phyloP scores from a whole-genome alignment of 1,140 invertebrate species.

The Leptestheria dahalacensis region DNA sequence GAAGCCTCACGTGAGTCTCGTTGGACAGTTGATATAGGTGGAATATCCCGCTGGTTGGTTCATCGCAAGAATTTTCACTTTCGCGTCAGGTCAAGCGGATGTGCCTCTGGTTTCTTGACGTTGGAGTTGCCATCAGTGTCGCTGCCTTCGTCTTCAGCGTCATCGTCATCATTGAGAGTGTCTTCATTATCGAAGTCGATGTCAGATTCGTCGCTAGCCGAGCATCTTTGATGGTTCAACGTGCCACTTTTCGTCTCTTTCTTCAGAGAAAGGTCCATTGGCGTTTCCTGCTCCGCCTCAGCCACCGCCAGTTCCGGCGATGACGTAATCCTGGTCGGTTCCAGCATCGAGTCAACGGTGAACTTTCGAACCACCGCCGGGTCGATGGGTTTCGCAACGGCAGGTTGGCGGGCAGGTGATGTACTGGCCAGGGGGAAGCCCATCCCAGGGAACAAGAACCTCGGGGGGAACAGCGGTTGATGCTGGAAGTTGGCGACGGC shows the following conservation, averaged over 20 bases:
- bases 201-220: conserved; percentile 7
- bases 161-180: conserved; percentile 6
- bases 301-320: conserved; percentile 32
- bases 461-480: conserved; percentile 28
- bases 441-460: conserved; percentile 40
- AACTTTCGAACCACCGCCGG: conserved; percentile 47
- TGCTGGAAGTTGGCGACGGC: conserved; percentile 22
- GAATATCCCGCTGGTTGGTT: no score
- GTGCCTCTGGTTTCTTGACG: neutral
- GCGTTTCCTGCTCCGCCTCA: conserved; percentile 45
- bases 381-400: neutral
- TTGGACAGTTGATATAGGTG: no score
- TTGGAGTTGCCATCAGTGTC: neutral
- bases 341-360: conserved; percentile 51
- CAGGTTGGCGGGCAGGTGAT: conserved; percentile 18
- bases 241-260: neutral
- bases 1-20: neutral
- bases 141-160: conserved; percentile 8
- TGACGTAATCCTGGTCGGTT: conserved; percentile 25
- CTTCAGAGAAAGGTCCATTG: conserved; percentile 48
- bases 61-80: no score
- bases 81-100: conserved; percentile 14
- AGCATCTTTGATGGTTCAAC: conserved; percentile 2
- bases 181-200: conserved; percentile 6
- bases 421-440: conserved; percentile 23